Evolutionary conservation across 92 coral and sea anemone genomes (phyloP), one percentile per base, ranked within the genome.

Genomic region (Epizoanthus ramosus): DNA sequence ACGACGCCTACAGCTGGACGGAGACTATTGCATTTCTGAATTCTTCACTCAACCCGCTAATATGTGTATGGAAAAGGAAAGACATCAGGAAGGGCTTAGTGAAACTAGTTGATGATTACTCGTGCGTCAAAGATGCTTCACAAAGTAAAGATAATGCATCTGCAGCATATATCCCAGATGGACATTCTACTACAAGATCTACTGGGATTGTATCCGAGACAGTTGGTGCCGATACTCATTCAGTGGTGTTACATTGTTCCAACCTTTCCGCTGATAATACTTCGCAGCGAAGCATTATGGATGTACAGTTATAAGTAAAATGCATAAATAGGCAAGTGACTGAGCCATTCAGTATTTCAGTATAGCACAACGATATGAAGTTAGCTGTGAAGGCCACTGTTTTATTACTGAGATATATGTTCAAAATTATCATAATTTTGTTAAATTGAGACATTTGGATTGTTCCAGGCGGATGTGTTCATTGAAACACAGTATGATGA

Each of bases 1-100:
- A 90, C 59, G 91, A 85, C 21, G 85, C 75, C 22, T 88, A 86
- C 68, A 87, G 90, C 71, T 92, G 96, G 98, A 89, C 91, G 6
- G 98, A 94, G 54, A 88, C 94, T 3, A 81, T 85, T 17, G 92
- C 93, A 6, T 94, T 90, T 63, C 67, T 91, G 71, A 94, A 90
- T 80, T 90, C 97, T 16, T 90, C 93, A 3, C 72, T 92, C 14
- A 92, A 90, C 58, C 97, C 98, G 0, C 80, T 94, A 17, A 88
- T 92, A 15, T 94, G 95, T 71, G 89, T 88, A 13, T 90, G 94
- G 94, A 84, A 91, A 45, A 84, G 91, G 12, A 63, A 87, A 33
- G 87, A 79, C 21, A 90, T 94, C 8, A 68, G 94, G 6, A 84
- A 85, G 79, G 89, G 90, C 12, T 74, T 94, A 8, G 47, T 66